A percentile compares a stretch with the other conserved stretches of the same genome.
Evolutionary conservation across 2,888 invertebrate genomes (phyloP).

Genomic region (Patella ulyssiponensis): DNA sequence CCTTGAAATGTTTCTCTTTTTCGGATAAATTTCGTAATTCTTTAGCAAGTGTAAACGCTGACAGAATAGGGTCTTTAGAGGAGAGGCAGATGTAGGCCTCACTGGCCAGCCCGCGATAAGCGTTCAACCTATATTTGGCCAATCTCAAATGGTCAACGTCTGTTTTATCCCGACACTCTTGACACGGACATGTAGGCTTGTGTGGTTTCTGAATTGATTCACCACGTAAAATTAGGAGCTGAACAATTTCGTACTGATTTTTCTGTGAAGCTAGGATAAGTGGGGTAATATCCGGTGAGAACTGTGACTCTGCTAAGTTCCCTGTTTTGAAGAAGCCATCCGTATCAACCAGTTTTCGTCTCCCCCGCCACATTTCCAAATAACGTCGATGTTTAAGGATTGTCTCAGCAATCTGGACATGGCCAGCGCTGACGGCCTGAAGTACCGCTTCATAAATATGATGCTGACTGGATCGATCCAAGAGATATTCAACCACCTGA

Average conservation of each 20-base stretch:
- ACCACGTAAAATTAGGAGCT: constrained; percentile 62
- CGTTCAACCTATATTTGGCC: constrained; percentile 68
- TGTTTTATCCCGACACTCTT: constrained; percentile 61
- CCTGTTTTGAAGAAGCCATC: constrained; percentile 59
- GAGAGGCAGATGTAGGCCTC: constrained; percentile 70
- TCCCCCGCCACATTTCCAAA: constrained; percentile 60
- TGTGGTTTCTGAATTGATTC: constrained; percentile 68
- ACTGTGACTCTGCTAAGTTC: constrained; percentile 63
- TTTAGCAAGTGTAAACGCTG: constrained; percentile 65
- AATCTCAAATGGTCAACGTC: constrained; percentile 68
- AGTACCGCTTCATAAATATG: constrained; percentile 69
- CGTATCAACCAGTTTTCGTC: constrained; percentile 56
- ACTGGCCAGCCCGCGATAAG: constrained; percentile 67
- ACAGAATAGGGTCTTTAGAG: constrained; percentile 68
- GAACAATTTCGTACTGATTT: constrained; percentile 69
- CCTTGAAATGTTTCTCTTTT: constrained; percentile 70
- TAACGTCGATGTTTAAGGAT: constrained; percentile 69
- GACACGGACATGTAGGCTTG: constrained; percentile 65
- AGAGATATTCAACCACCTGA: constrained; percentile 66
- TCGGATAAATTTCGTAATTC: constrained; percentile 62
- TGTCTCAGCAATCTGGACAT: constrained; percentile 69
- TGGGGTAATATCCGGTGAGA: constrained; percentile 69
- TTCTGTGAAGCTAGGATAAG: constrained; percentile 68
- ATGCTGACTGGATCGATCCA: constrained; percentile 64
- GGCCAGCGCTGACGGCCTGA: constrained; percentile 69